Conservation (phyloP, 2,113 vertebrate genomes). For the Hymenochirus boettgeri region DNA sequence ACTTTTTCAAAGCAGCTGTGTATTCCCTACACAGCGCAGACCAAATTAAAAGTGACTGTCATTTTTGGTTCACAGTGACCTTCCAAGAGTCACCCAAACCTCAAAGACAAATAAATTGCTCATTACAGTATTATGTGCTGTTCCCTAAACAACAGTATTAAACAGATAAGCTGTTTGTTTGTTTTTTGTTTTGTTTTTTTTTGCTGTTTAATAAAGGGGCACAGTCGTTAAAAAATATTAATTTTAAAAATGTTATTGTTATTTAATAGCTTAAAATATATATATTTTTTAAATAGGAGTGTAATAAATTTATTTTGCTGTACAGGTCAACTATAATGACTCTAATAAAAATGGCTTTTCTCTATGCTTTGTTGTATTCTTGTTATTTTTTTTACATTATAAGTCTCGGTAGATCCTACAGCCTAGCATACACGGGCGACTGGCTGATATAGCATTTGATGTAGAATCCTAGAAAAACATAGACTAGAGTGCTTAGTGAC, state of each 20-base stretch:
- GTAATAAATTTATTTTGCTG: not conserved
- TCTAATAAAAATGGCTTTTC: too few species aligned
- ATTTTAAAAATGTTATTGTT: not conserved
- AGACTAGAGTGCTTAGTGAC: too few species aligned
- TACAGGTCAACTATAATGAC: not conserved
- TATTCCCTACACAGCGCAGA: constrained; percentile 10
- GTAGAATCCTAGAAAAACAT: too few species aligned
- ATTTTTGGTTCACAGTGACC: constrained; percentile 35
- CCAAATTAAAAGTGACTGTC: constrained; percentile 41
- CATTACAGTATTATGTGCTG: not conserved
- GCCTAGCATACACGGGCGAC: too few species aligned
- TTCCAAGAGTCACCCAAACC: constrained; percentile 7
- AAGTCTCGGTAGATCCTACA: too few species aligned
- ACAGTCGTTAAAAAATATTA: not conserved
- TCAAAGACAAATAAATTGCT: constrained; percentile 15
- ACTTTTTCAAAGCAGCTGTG: constrained; percentile 25
- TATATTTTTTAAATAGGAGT: too few species aligned
- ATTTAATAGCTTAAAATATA: too few species aligned
- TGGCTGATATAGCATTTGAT: too few species aligned
- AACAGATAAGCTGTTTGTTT: not conserved
- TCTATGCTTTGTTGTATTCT: too few species aligned
- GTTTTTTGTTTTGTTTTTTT: too few species aligned
- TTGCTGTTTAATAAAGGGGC: not conserved
- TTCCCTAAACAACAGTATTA: constrained; percentile 1
- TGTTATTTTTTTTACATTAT: too few species aligned